Base-by-base conservation (phyloP, 2,797 vertebrate species). In the Lepus townsendii region DNA sequence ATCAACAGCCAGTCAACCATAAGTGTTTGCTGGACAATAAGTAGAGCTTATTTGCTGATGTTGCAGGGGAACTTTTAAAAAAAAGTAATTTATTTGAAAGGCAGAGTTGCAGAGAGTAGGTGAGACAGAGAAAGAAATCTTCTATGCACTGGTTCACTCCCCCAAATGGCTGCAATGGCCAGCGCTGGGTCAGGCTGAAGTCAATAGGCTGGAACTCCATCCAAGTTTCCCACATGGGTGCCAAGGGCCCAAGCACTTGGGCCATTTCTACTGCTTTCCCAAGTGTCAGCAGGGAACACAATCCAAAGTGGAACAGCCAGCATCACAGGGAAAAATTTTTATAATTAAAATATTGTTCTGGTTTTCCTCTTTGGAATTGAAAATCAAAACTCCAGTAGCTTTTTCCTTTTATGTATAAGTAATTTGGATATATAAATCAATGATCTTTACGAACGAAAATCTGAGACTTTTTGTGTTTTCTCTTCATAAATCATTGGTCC, bases 301-400 rank as follows among this genome's bases (percentile, higher is more conserved):
- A 47, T 47, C 42, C 42, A 8, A 47, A 9, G 42, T 47, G 42
- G 42, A 47, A 9, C 42, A 47, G 42, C 42, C 42, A 47, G 42
- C 42, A 47, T 47, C 42, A 9, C 42, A 47, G 42, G 42, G 8
- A 47, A 22, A 22, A 50, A 19, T 19, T 80, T 57, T 22, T 63
- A 38, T 75, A 50, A 77, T 72, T 76, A 19, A 75, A n/a, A 42
- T 78, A 76, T 85, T 85, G 24, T 85, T 86, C 17, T 0, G 62
- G 22, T 52, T 93, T 24, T 65, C 80, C 16, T 9, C 54, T 95
- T 66, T 95, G 63, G 71, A 84, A 93, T n/a, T 93, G 30, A 75
- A 12, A 17, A 17, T 24, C n/a, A 30, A 50, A 71, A 66, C 63
- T 62, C 92, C 68, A 26, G 66, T 38, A 66, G 3, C 65, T 54